Evolutionary conservation across 2,113 vertebrate species (phyloP).

Genomic region (Hemichromis elongatus): DNA sequence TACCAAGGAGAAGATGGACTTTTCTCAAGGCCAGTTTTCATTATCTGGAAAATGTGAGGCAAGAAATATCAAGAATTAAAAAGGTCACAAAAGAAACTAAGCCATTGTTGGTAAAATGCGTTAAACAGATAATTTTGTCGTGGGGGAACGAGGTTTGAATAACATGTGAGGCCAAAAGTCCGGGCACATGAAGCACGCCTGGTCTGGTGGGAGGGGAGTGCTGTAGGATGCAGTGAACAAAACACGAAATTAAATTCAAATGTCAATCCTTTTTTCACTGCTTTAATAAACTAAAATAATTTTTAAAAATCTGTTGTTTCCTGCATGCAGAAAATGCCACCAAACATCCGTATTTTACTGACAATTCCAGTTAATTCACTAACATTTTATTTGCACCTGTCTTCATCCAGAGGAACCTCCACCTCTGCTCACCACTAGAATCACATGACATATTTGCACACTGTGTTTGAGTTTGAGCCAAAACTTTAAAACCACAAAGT

Average conservation of each 20-base stretch:
- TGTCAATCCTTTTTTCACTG: not conserved
- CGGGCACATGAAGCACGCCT: too few species aligned
- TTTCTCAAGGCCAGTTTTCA: not conserved
- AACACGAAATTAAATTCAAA: too few species aligned
- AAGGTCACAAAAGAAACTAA: not conserved
- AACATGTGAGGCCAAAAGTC: not conserved
- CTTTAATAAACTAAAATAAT: not conserved
- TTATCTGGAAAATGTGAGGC: not conserved
- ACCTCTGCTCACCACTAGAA: not conserved
- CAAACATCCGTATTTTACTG: not conserved
- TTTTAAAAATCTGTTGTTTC: not conserved
- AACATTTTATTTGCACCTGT: not conserved
- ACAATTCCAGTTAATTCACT: not conserved
- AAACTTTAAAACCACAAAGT: not conserved
- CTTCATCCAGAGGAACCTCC: not conserved
- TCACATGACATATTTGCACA: not conserved
- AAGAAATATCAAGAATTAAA: not conserved
- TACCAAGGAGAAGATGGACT: not conserved
- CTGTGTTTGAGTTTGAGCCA: not conserved
- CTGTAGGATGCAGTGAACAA: not conserved
- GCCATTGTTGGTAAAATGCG: not conserved
- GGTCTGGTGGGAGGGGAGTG: not conserved
- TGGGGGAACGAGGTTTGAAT: not conserved
- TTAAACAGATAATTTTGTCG: not conserved
- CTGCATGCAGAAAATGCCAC: not conserved